phyloP scores from a whole-genome alignment of 2,797 vertebrate species.

The Galagoides demidoff region DNA sequence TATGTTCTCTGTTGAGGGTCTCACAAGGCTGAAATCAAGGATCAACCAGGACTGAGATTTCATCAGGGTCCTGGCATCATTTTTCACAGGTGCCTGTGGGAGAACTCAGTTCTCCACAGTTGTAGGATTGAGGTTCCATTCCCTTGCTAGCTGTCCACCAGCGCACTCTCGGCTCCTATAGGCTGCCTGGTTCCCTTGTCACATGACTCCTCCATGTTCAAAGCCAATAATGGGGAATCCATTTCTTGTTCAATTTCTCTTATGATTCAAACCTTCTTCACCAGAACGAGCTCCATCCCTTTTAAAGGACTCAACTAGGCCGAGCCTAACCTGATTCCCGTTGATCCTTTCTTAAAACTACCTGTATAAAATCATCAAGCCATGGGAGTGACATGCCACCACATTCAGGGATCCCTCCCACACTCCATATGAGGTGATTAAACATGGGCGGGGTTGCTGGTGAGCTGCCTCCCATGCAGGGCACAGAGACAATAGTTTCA shows the following conservation, averaged over 20 bases:
- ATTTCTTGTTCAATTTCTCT: not conserved
- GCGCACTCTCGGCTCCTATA: not conserved
- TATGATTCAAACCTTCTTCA: not conserved
- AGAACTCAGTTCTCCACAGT: not conserved
- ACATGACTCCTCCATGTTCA: not conserved
- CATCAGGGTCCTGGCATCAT: not conserved
- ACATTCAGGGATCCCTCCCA: not conserved
- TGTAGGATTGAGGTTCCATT: not conserved
- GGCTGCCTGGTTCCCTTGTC: not conserved
- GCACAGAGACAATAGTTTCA: too few species aligned
- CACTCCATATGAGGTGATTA: not conserved
- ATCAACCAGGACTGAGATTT: not conserved
- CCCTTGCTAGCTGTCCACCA: rapidly evolving
- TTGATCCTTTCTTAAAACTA: not conserved
- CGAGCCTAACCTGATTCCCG: not conserved
- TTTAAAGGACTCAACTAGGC: not conserved
- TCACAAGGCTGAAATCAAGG: not conserved
- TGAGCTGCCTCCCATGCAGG: too few species aligned
- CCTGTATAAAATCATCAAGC: not conserved
- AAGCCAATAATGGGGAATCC: too few species aligned
- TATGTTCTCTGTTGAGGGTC: not conserved
- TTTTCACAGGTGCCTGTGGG: not conserved
- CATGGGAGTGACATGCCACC: too few species aligned
- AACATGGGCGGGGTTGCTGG: rapidly evolving
- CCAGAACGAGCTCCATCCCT: not conserved